Evolutionary conservation across 2,888 invertebrate genomes (phyloP), one percentile per base, ranked within the genome.

Genomic region (Linyphia triangularis): DNA sequence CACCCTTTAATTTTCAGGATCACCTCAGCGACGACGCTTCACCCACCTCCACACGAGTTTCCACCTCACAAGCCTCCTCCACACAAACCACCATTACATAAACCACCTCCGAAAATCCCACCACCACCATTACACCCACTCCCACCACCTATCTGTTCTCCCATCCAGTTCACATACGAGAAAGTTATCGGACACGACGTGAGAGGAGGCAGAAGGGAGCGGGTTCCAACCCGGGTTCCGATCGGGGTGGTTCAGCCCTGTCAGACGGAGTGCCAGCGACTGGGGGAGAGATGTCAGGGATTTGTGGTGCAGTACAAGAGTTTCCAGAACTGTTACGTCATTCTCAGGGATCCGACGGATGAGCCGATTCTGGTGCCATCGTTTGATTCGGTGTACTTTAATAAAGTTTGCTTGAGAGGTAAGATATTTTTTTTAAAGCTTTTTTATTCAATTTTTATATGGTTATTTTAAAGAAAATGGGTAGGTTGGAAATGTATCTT

Each of bases 331-430:
- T 93, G 93, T 89, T 93, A 92, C 90, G 91, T 92, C 28, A 92
- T 93, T 9, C 92, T 93, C 0, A 92, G 92, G 67, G 91, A 92
- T 24, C 92, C 93, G 43, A 91, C 92, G n/a, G 92, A 93, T 67
- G 91, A 92, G 24, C 91, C 91, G 1, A 91, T 92, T 22, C 70
- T 91, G 9, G 85, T 85, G 22, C 89, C 90, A 6, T 83, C 88
- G 0, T 30, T 89, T 2, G 89, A 89, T 26, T 83, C 89, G 0
- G 84, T 90, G 0, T 91, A 91, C 43, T 90, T 91, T 75, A 91
- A 91, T 57, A 91, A 91, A 79, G 90, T 91, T n/a, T 91, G 91
- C 70, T 69, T 91, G 16, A 89, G 88, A 90, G 91, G 91, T 91
- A 78, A 77, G 67, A n/a, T 40, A 40, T 1, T 40, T 40, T 10